phyloP scores from a whole-genome alignment of 2,797 vertebrate species.

The Malacoctenus gilli region DNA sequence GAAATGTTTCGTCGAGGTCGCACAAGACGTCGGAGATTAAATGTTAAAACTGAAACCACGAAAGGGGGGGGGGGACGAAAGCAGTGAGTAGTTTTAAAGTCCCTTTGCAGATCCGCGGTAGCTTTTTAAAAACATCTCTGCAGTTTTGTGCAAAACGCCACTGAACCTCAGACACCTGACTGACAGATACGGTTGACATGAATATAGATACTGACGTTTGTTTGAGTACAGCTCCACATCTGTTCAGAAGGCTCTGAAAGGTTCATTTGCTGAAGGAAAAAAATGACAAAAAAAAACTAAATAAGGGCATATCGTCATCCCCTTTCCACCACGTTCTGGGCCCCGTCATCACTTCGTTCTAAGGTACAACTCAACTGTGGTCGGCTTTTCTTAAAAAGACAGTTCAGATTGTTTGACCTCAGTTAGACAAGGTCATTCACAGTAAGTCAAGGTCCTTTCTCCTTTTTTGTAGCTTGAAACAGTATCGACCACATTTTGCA shows the following conservation, averaged over 20 bases:
- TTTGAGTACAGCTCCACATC: conserved; percentile 15
- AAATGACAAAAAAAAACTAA: not conserved
- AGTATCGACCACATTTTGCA: conserved; percentile 42
- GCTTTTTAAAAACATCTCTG: conserved; percentile 26
- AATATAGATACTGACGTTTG: conserved; percentile 22
- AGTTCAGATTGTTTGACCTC: conserved; percentile 13
- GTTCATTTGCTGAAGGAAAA: conserved; percentile 20
- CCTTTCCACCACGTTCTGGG: conserved; percentile 7
- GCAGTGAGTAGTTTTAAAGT: conserved; percentile 32
- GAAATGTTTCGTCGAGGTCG: conserved; percentile 16
- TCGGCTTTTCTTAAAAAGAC: conserved; percentile 28
- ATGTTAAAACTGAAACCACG: conserved; percentile 40
- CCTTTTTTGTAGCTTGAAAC: conserved; percentile 27
- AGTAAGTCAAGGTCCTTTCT: conserved; percentile 28
- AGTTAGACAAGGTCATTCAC: conserved; percentile 38
- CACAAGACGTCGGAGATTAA: conserved; percentile 26
- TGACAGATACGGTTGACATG: conserved; percentile 31
- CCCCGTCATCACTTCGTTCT: conserved; percentile 56
- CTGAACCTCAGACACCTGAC: conserved; percentile 33
- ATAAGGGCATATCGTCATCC: conserved; percentile 1
- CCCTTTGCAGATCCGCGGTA: conserved; percentile 47
- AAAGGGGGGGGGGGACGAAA: conserved; percentile 15
- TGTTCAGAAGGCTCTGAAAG: conserved; percentile 32
- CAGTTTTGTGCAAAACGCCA: conserved; percentile 57
- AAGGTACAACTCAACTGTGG: conserved; percentile 48